Base-by-base conservation (phyloP, 2,888 invertebrate species). In the Lepeophtheirus nordmannii region DNA sequence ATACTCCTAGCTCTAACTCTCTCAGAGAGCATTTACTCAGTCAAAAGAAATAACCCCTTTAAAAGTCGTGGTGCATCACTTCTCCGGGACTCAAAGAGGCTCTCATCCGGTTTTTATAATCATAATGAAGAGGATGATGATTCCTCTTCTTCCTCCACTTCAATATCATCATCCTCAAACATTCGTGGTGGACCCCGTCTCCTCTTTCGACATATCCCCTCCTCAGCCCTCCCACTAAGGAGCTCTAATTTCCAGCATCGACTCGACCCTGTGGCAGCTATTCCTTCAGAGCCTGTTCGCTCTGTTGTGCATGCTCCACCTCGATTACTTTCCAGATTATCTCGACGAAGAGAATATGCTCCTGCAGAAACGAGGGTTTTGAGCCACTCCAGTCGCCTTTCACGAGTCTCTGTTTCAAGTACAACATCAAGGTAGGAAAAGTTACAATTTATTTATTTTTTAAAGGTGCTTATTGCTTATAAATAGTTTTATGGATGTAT, bases 61-160 rank as follows among this genome's bases (percentile, higher is more conserved):
- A 46, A 46, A 46, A 46, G 53, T 46, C 53, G 53, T 14, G 53
- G 53, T n/a, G 53, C 53, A 46, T 46, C 53, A 5, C 53, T 14
- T 8, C 14, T 46, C 53, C n/a, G 53, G 8, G 53, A 46, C 30
- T 30, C 30, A 30, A 30, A 30, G 30, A 30, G 30, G 3, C 7
- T 30, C 30, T 30, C 30, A 5, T 30, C 30, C 30, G 30, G 30
- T 30, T 30, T 30, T 30, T 46, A 46, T 46, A n/a, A 14, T 46
- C 53, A 14, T 46, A n/a, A 14, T 46, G 53, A 17, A 8, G 53
- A 46, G 53, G 53, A 46, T 1, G 53, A 46, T 2, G 30, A 30
- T 30, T 2, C 30, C n/a, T n/a, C n/a, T n/a, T n/a, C n/a, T n/a
- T n/a, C n/a, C n/a, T n/a, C n/a, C n/a, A n/a, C n/a, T n/a, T n/a